Evolutionary conservation across 2,888 invertebrate genomes (phyloP), one percentile per base, ranked within the genome.

Genomic region (Tineola bisselliella): DNA sequence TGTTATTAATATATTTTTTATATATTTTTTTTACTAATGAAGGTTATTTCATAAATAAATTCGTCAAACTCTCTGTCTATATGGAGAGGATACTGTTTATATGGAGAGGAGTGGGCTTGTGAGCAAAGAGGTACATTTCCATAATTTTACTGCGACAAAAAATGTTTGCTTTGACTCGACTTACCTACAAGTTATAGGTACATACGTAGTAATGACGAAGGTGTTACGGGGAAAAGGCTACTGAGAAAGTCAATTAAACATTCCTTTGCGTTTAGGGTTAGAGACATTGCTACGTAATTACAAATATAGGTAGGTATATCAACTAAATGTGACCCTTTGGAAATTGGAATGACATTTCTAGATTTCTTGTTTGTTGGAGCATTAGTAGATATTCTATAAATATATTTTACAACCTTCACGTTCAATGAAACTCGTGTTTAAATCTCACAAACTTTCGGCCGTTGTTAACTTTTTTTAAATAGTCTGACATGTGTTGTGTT

Each of bases 111-210:
- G 15, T 10, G 15, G 48, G 48, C 2, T 48, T 48, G 48, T 48
- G 48, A 48, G 48, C n/a, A 48, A 48, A 48, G 48, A 48, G 48
- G n/a, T 13, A n/a, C 15, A 48, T 48, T 48, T 48, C 48, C 48
- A 48, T 48, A 48, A 38, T 48, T 48, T 48, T 48, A 2, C 13
- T 15, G 10, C 18, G 15, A 15, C 48, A 48, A 48, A 48, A 48
- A 48, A 48, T 48, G 48, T 48, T 48, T 48, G 15, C 48, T 48
- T 48, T 15, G 15, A n/a, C 15, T 48, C 48, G 15, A 48, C 12
- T 48, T 18, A 13, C n/a, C 2, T 10, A 10, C 10, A 10, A 48
- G 11, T 48, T 17, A 48, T 18, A 18, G 2, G 1, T 48, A 48
- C 17, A 15, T 48, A 48, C 18, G 18, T 48, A 10, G 38, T 38